Base-by-base conservation (phyloP, 2,888 invertebrate species). In the Drosophila basisetae region DNA sequence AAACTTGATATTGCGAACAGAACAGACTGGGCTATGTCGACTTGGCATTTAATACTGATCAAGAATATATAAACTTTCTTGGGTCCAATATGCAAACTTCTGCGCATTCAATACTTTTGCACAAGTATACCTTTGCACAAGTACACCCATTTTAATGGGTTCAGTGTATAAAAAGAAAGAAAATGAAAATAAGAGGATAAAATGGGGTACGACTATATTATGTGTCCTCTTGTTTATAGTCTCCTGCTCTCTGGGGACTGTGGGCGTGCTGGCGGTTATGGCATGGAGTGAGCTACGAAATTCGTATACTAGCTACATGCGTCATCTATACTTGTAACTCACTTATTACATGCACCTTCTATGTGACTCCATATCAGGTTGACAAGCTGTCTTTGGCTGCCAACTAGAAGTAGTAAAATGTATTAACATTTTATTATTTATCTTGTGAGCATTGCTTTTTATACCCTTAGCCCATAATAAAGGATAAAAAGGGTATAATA, bases 161-260 rank as follows among this genome's bases (percentile, higher is more conserved):
- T 25, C 47, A 16, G 47, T 16, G 47, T 25, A 25, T 25, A 47
- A 25, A 25, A n/a, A 16, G 16, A 43, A 58, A 43, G 28, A 4
- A 58, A 22, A 30, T n/a, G 3, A 41, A 22, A 31, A 53, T 25
- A 30, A 25, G 4, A 16, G 41, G 13, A 33, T 30, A 55, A 75
- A 66, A 62, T 66, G 41, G 37, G 50, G 64, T 75, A 64, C 41
- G 55, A 76, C 71, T 61, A 69, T 79, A 77, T 75, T 75, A 75
- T 75, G 55, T 55, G 59, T 52, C 16, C 53, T 39, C 43, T 63
- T 52, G 47, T 52, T 54, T 39, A 31, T 58, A 54, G 22, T 59
- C 28, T 25, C 37, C 49, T 49, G 39, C 22, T 49, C 53, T 37
- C 58, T 13, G 22, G 41, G 66, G 47, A 78, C 43, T n/a, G 39